Conservation (phyloP, 2,113 vertebrate species). For the Campylorhamphus procurvoides region DNA sequence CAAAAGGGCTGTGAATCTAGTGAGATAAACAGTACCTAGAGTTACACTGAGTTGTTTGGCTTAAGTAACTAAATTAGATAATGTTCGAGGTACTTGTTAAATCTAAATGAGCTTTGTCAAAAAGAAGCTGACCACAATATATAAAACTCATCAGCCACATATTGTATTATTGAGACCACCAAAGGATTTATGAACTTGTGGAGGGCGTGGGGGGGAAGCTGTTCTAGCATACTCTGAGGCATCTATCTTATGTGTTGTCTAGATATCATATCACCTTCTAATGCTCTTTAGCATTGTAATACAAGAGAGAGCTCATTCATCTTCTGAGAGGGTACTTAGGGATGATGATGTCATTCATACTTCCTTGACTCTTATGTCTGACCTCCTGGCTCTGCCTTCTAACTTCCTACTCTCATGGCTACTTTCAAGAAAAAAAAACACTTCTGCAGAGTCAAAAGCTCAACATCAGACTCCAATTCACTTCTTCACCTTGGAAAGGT, state of each 20-base stretch:
- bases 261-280: constrained; percentile 78
- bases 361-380: constrained; percentile 65
- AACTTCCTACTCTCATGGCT: constrained; percentile 53
- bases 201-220: constrained; percentile 37
- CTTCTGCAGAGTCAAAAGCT: constrained; percentile 13
- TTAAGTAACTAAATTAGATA: constrained; percentile 31
- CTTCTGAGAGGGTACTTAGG: constrained; percentile 62
- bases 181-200: constrained; percentile 50
- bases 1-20: background rate
- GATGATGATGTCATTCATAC: constrained; percentile 83
- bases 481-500: constrained; percentile 10
- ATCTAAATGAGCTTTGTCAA: constrained; percentile 44
- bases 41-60: background rate
- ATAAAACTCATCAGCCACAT: constrained; percentile 36
- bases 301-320: constrained; percentile 75
- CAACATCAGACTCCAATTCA: background rate
- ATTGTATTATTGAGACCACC: constrained; percentile 19
- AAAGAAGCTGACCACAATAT: constrained; percentile 23
- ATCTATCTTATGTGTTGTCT: constrained; percentile 74
- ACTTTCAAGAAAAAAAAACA: background rate
- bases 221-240: constrained; percentile 51
- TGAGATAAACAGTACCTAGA: background rate
- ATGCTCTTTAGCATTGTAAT: constrained; percentile 80
- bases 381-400: constrained; percentile 57
- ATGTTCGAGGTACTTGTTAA: constrained; percentile 34